These are phyloP conservation scores for Himalopsyche kuldschensis DNA, from an alignment of 2,888 invertebrate species.

Conservation along the genomic window DNA sequence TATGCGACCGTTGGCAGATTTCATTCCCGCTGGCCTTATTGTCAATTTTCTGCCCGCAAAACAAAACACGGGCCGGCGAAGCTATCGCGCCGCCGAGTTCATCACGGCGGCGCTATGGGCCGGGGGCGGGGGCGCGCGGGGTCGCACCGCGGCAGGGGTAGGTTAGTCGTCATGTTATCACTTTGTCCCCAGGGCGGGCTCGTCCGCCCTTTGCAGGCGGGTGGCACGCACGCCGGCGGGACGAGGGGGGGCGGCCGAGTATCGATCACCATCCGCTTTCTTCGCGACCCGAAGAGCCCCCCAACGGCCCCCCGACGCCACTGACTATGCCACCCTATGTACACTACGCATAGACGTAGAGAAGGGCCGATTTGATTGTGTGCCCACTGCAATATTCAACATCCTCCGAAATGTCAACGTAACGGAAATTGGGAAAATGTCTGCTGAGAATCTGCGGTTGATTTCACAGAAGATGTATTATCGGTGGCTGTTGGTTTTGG, in stretches of 20 bases:
- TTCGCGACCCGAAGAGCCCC: background rate
- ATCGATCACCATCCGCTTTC: background rate
- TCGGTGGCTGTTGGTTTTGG: no score
- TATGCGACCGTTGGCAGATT: background rate
- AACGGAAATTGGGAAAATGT: no score
- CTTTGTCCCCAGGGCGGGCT: background rate
- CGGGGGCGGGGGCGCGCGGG: conserved; percentile 1
- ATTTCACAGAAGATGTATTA: no score
- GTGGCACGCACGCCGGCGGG: conserved; percentile 4
- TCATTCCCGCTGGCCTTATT: background rate
- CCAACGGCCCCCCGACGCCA: background rate
- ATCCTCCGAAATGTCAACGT: no score
- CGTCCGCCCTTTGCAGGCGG: conserved; percentile 9
- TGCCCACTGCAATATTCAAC: no score
- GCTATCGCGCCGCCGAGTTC: background rate
- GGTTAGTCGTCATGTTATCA: background rate
- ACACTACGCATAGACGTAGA: background rate
- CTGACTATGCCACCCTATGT: background rate
- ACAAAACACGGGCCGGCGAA: background rate
- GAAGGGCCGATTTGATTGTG: background rate
- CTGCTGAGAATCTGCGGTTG: no score
- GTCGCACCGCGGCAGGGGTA: background rate
- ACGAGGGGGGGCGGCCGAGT: background rate
- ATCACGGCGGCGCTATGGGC: background rate
- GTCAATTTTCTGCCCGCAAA: background rate